Evolutionary conservation across 1,140 invertebrate species (phyloP).

Genomic region (Anadara kagoshimensis): DNA sequence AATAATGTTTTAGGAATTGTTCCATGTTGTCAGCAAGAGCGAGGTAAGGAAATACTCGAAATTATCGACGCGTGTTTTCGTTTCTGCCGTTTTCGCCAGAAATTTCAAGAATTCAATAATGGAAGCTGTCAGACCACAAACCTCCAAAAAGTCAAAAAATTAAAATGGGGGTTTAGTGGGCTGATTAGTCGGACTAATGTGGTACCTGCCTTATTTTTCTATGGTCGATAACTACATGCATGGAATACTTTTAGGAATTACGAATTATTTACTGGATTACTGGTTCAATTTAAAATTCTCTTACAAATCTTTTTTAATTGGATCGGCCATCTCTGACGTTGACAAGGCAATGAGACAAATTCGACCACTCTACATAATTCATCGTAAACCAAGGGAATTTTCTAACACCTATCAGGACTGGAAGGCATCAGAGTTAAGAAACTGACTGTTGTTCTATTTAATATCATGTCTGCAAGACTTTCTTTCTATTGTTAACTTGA

Average conservation of each 20-base stretch:
- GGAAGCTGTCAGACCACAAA: too few species aligned
- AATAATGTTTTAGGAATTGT: too few species aligned
- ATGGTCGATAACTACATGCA: conserved; percentile 35
- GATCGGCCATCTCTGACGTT: conserved; percentile 5
- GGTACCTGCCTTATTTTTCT: conserved; percentile 4
- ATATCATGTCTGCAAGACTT: conserved; percentile 20
- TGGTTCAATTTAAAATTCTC: conserved; percentile 30
- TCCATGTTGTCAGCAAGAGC: too few species aligned
- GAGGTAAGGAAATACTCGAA: too few species aligned
- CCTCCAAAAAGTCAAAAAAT: too few species aligned
- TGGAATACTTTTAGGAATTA: conserved; percentile 28
- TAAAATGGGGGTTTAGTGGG: too few species aligned
- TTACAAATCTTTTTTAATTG: conserved; percentile 17
- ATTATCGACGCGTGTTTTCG: too few species aligned
- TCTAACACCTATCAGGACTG: conserved; percentile 18
- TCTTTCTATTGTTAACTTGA: conserved; percentile 11
- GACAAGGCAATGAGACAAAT: conserved; percentile 27
- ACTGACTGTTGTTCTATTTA: conserved; percentile 31
- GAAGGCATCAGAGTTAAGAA: conserved; percentile 36
- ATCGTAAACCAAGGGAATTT: conserved; percentile 21
- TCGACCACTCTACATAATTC: conserved; percentile 29
- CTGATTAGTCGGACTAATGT: too few species aligned
- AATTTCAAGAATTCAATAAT: too few species aligned
- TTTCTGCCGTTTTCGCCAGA: too few species aligned
- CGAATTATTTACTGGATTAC: conserved; percentile 6